These are phyloP conservation scores for Uloborus plumipes DNA, from an alignment of 2,888 invertebrate genomes.

Conservation along the genomic window DNA sequence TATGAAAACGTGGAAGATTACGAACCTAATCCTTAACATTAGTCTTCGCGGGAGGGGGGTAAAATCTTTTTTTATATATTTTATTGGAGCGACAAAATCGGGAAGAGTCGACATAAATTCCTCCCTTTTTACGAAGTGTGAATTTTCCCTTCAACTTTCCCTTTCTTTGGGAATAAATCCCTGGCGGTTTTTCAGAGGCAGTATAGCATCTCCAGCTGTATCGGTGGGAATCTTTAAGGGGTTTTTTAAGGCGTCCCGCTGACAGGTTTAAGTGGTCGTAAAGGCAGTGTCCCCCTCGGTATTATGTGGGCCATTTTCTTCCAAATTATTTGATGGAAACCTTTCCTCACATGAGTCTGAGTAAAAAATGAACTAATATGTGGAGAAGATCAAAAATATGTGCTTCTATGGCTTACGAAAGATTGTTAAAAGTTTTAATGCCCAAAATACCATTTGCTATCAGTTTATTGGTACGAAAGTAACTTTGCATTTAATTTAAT, in stretches of 20 bases:
- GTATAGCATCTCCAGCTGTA: slow-evolving; percentile 21
- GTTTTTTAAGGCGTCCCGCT: slow-evolving; percentile 5
- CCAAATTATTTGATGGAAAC: too few species aligned
- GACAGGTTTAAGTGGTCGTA: too few species aligned
- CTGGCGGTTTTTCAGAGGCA: slow-evolving; percentile 9
- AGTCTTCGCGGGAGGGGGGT: slow-evolving; percentile 40
- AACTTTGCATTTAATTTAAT: too few species aligned
- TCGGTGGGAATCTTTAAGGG: slow-evolving; percentile 13
- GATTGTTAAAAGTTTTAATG: too few species aligned
- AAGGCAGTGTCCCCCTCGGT: too few species aligned
- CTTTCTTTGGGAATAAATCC: slow-evolving; percentile 35
- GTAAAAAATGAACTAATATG: too few species aligned
- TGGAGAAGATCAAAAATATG: too few species aligned
- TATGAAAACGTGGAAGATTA: slow-evolving; percentile 63
- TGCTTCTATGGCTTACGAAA: too few species aligned
- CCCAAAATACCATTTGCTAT: too few species aligned
- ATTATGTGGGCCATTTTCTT: too few species aligned
- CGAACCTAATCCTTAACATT: slow-evolving; percentile 57
- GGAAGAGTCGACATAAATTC: slow-evolving; percentile 53
- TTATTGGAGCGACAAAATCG: slow-evolving; percentile 5
- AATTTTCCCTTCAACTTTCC: slow-evolving; percentile 16
- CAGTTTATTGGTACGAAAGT: too few species aligned
- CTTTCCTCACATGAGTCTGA: too few species aligned
- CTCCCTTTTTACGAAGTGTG: slow-evolving; percentile 47
- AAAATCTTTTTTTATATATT: slow-evolving; percentile 42